Evolutionary conservation across 2,888 invertebrate species (phyloP), one percentile per base, ranked within the genome.

Genomic region (Drosophila limbata): DNA sequence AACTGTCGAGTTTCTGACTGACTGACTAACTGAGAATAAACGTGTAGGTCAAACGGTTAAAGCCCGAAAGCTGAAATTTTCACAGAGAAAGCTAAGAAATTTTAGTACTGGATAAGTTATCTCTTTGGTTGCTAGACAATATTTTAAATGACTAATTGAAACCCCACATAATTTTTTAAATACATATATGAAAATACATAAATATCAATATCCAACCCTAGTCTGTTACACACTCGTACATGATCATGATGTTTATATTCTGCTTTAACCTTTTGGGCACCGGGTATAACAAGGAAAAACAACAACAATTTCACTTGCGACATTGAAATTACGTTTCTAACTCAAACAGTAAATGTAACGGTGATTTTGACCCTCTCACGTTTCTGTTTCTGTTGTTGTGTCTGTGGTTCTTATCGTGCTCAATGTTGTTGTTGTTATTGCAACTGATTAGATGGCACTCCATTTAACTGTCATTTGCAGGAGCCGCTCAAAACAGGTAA

Each of bases 401-500:
- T 33, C 25, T 45, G 37, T 50, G 50, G 19, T 35, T 50, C 19
- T 35, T 50, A 35, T 50, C 50, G 19, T 6, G 4, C n/a, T 9
- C 8, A 1, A 40, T 40, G 53, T 52, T 52, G 39, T 21, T 19
- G 19, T 48, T 63, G 40, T 35, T 64, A 51, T 55, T 62, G 67
- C 74, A 70, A 48, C 69, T 72, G 88, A 79, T 85, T 88, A 79
- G 80, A 45, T 60, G 62, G 55, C 86, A 79, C 86, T 88, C 67
- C 74, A 83, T 83, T 88, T 88, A 83, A 65, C 86, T 88, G 86
- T 88, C 83, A 88, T 72, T 60, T 68, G 80, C 88, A 87, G 79
- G 45, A 40, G 35, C 48, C n/a, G 17, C 17, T 37, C 31, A 15
- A 15, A 59, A 31, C 59, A 77, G 59, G 21, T 64, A 40, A 42